A percentile compares a stretch with the other conserved stretches of the same genome.
Conservation (phyloP, 2,888 invertebrate genomes). For the Frankliniella intonsa region DNA sequence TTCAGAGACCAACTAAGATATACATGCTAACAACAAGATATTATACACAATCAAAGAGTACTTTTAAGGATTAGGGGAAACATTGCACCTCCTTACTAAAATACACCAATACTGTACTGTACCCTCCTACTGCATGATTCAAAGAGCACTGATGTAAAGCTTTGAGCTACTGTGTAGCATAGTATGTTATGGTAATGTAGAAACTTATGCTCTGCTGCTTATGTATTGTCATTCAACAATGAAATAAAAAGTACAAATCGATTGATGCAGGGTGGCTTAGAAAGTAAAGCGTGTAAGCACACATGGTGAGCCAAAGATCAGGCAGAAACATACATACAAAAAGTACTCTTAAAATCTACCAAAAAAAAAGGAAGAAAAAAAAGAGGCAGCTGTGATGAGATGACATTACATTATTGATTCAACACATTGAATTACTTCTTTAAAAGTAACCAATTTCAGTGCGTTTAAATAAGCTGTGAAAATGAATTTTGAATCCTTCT, state of each 20-base stretch:
- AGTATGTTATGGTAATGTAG: neutral
- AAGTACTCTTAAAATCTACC: slow-evolving; percentile 1
- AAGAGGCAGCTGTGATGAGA: neutral
- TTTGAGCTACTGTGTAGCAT: too few species aligned
- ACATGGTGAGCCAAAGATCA: neutral
- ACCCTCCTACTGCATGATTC: too few species aligned
- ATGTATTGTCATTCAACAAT: neutral
- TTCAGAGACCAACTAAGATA: too few species aligned
- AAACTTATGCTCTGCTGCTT: neutral
- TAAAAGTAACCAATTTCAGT: neutral
- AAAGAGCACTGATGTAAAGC: too few species aligned
- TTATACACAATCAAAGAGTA: neutral
- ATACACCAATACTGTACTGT: neutral
- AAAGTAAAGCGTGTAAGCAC: neutral
- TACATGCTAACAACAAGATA: neutral
- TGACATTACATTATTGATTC: neutral
- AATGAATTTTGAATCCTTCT: neutral
- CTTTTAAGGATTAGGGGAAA: neutral
- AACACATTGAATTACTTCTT: neutral
- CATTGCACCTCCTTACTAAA: neutral
- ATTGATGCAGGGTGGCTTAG: neutral
- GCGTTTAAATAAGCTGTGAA: neutral
- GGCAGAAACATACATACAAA: neutral
- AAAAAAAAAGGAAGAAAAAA: neutral
- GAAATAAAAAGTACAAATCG: neutral